Percentiles rank a stretch among this genome's conserved stretches.
These are phyloP conservation scores for Pterocles orientalis DNA, from an alignment of 2,113 vertebrate genomes.

Conservation along the genomic window DNA sequence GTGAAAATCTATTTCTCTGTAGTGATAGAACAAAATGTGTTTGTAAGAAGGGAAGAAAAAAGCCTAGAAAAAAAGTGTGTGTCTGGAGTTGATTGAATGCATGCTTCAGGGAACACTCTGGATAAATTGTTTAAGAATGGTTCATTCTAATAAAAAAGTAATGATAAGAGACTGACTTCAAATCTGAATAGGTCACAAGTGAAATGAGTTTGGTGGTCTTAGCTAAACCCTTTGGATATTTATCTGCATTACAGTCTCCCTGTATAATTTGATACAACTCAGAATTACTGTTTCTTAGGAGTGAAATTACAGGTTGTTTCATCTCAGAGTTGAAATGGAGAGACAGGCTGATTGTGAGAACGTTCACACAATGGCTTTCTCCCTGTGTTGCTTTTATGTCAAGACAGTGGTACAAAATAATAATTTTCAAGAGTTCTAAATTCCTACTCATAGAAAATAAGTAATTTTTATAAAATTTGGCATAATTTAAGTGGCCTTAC, in stretches of 20 bases:
- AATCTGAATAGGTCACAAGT: conserved; percentile 70
- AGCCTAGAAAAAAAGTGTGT: not conserved
- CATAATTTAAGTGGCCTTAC: not conserved
- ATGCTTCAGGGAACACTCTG: conserved; percentile 24
- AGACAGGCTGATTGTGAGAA: not conserved
- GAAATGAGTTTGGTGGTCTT: conserved; percentile 66
- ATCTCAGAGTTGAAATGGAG: not conserved
- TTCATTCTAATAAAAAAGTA: conserved; percentile 72
- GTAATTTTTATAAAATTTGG: not conserved
- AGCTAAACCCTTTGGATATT: conserved; percentile 52
- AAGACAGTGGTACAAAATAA: not conserved
- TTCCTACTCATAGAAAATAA: not conserved
- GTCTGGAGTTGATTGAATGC: conserved; percentile 60
- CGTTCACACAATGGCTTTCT: not conserved
- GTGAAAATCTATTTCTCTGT: conserved; percentile 14
- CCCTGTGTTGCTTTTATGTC: not conserved
- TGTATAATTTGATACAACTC: conserved; percentile 22
- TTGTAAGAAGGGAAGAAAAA: not conserved
- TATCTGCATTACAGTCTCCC: not conserved
- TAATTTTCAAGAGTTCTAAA: not conserved
- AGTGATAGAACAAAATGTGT: not conserved
- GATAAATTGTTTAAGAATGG: conserved; percentile 73
- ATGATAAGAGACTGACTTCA: conserved; percentile 65
- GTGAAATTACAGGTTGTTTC: conserved; percentile 52
- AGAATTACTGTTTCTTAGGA: conserved; percentile 49